Percentiles rank a stretch among this genome's conserved stretches.
Evolutionary conservation across 2,113 vertebrate species (phyloP).

Genomic region (Notiomystis cincta): DNA sequence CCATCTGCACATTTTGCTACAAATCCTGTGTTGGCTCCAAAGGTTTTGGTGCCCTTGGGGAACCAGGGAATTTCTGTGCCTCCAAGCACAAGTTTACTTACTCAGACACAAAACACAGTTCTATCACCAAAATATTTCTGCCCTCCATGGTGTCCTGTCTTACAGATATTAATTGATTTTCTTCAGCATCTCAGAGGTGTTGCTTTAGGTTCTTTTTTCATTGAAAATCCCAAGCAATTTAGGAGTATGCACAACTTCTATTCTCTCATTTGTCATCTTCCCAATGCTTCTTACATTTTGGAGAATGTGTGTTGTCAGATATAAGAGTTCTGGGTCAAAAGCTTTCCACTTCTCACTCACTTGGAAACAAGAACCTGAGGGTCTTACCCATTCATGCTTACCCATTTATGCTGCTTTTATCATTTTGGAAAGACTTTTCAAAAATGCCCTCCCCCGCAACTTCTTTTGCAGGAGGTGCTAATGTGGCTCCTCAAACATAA

Average conservation of each 20-base stretch:
- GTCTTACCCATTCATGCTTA: not conserved
- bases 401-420: not conserved
- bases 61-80: not conserved
- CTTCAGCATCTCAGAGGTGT: not conserved
- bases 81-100: not conserved
- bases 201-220: not conserved
- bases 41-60: not conserved
- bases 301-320: not conserved
- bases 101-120: not conserved
- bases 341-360: not conserved
- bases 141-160: not conserved
- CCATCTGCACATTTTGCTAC: slow-evolving; percentile 21
- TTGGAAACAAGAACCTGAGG: not conserved
- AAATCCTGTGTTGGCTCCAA: not conserved
- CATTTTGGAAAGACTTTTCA: not conserved
- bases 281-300: not conserved
- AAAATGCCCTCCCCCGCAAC: not conserved
- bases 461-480: not conserved
- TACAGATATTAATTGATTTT: not conserved
- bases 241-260: not conserved
- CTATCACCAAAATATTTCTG: slow-evolving; percentile 24
- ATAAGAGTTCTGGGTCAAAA: not conserved
- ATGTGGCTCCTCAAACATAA: not conserved
- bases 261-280: not conserved
- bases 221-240: not conserved